Base-by-base conservation (phyloP, 2,888 invertebrate species). In the Synergus umbraculus region DNA sequence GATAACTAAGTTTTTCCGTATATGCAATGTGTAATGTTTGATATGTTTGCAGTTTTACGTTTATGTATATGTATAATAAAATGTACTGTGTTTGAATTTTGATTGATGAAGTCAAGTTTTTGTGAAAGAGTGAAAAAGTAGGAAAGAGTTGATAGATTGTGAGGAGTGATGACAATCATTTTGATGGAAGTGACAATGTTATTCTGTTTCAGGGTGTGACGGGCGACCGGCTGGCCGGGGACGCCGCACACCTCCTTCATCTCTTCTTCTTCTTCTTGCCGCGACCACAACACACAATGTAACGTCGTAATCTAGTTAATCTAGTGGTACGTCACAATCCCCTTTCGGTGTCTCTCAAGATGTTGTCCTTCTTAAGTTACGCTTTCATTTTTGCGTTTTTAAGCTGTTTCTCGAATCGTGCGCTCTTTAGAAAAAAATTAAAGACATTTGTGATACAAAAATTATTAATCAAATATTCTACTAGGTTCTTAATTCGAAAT, bases 201-300 rank as follows among this genome's bases (percentile, higher is more conserved):
- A 89, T 91, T 91, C 88, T 92, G 91, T 91, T 92, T 91, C 92
- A 92, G 91, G 91, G 92, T 91, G 91, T 92, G 92, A 92, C 90
- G 89, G 90, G 91, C 92, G 91, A 92, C 91, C 91, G 91, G 91
- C 91, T 91, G 92, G 91, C 91, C 92, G 91, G 91, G 91, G 85
- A 89, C 91, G 91, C 91, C 91, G 91, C 92, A 92, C 91, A 92
- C 91, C 91, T 92, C 91, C 91, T 91, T 88, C 90, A 89, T 88
- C 88, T 90, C 90, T 90, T 90, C 90, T 89, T 90, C 90, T 90
- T 90, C 90, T 90, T 90, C 91, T 91, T 91, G 90, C 90, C 89
- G 89, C 89, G 90, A 90, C 90, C 89, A 88, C 91, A 91, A 90
- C 90, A 90, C 91, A 90, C 90, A 89, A 91, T 91, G 91, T 91